phyloP scores from a whole-genome alignment of 2,113 vertebrate genomes.

The Prunella fulvescens region DNA sequence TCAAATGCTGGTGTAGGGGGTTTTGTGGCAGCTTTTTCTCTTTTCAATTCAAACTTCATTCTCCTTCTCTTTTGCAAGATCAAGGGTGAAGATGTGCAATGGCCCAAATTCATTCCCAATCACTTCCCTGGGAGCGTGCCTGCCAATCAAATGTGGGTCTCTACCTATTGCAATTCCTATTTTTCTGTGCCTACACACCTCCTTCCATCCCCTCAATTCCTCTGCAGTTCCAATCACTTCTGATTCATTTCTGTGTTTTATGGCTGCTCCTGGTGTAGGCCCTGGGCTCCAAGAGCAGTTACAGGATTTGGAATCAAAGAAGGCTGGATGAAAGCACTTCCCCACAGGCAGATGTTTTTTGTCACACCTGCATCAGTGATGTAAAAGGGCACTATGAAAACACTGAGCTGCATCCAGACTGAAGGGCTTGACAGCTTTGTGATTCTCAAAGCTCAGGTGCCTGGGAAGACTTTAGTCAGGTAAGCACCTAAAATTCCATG shows the following conservation, averaged over 20 bases:
- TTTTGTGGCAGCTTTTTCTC: neutral
- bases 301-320: neutral
- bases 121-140: neutral
- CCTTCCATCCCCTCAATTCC: neutral
- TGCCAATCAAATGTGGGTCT: neutral
- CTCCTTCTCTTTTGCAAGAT: neutral
- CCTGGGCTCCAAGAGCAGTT: neutral
- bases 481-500: neutral
- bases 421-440: neutral
- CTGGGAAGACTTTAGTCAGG: neutral
- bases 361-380: neutral
- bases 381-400: neutral
- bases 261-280: neutral
- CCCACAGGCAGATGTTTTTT: neutral
- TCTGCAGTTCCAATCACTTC: neutral
- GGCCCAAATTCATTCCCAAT: neutral
- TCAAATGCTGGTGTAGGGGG: neutral
- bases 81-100: neutral
- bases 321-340: neutral
- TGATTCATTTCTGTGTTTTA: neutral
- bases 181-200: rapidly evolving
- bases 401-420: neutral
- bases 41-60: neutral
- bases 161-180: neutral
- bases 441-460: neutral